Percentiles rank a stretch among this genome's conserved stretches.
phyloP scores from a whole-genome alignment of 2,113 vertebrate species.

The Alouatta palliata region DNA sequence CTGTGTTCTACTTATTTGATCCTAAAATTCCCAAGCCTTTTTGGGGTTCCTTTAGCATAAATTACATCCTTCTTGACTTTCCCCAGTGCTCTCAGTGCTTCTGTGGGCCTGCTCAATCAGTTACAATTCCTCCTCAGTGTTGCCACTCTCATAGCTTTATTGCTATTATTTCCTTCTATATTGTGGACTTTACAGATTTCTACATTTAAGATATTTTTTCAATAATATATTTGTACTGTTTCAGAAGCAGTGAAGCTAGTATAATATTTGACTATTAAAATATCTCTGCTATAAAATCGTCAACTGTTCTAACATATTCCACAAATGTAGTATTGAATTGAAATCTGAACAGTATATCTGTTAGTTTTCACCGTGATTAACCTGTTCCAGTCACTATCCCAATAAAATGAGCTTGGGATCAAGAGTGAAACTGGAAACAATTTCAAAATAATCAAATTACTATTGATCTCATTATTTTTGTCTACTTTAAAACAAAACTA shows the following conservation, averaged over 20 bases:
- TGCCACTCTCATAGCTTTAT: background rate
- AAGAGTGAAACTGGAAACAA: background rate
- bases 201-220: background rate
- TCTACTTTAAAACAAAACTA: background rate
- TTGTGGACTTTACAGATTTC: background rate
- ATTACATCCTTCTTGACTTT: background rate
- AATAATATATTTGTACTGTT: background rate
- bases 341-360: background rate
- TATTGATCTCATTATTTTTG: background rate
- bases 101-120: background rate
- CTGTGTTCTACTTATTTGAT: background rate
- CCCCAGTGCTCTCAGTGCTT: background rate
- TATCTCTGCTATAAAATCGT: background rate
- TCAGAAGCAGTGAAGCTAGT: background rate
- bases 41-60: background rate
- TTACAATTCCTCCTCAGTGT: background rate
- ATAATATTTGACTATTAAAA: background rate
- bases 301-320: background rate
- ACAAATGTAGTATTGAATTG: background rate
- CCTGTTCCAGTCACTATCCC: background rate
- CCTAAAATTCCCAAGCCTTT: background rate
- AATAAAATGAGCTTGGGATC: background rate
- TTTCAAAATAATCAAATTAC: background rate
- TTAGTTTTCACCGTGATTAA: background rate
- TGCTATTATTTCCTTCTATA: background rate